These are phyloP conservation scores for Epinotia ramella DNA, from an alignment of 2,888 invertebrate species.

Conservation along the genomic window DNA sequence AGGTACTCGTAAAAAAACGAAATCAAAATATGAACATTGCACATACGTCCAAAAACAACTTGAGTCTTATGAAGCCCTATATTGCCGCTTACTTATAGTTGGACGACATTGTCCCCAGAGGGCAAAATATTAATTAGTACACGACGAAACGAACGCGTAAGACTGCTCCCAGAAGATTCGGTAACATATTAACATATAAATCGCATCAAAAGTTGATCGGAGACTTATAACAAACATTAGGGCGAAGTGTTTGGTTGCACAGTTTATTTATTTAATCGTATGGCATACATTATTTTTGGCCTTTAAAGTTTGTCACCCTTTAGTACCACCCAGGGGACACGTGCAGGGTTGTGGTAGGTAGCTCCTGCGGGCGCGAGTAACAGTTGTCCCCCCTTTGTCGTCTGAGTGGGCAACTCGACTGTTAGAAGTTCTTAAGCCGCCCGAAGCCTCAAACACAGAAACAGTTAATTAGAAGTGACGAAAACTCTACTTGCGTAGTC, in stretches of 20 bases:
- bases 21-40: background rate
- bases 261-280: no score
- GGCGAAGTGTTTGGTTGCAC: background rate
- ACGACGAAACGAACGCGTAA: background rate
- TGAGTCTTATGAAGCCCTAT: background rate
- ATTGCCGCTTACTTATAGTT: background rate
- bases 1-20: no score
- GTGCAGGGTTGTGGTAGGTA: no score
- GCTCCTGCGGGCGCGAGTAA: no score
- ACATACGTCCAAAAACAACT: no score
- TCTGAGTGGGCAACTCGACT: no score
- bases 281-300: no score
- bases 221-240: conserved; percentile 4
- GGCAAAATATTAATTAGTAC: conserved; percentile 22
- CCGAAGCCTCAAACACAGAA: no score
- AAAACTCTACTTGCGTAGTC: background rate
- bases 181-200: conserved; percentile 19
- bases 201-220: conserved; percentile 16
- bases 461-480: background rate
- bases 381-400: no score
- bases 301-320: no score
- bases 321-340: no score
- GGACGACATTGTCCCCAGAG: background rate
- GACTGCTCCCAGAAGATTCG: background rate
- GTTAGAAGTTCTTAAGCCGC: no score